Base-by-base conservation (phyloP, 2,797 vertebrate genomes). In the Glyptemys insculpta region DNA sequence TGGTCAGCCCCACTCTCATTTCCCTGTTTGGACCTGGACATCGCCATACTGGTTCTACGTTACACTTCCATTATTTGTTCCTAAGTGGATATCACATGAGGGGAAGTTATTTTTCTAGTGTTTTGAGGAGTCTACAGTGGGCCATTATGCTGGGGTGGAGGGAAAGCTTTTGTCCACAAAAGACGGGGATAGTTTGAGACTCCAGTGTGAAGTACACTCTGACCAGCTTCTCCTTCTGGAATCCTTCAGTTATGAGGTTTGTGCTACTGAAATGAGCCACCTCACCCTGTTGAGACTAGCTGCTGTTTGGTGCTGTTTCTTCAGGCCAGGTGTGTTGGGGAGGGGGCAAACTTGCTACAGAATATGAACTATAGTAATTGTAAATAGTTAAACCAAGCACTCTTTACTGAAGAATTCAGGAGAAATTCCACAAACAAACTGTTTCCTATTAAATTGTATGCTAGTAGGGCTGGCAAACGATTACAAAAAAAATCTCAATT, bases 341-440 rank as follows among this genome's bases (percentile, higher is more conserved):
- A 31, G 31, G 12, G 31, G 59, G 14, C 31, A 18, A 31, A 62
- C 31, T 34, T 62, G 59, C 59, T 62, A 31, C 31, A 62, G 59
- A 31, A 34, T 62, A 62, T 62, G 15, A 34, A 62, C 31, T 34
- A 62, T 34, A 62, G 34, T 62, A 62, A 34, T 16, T 34, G 31
- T 62, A 62, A 62, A 62, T 62, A 62, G 31, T 62, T 34, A 62
- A 62, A 65, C 52, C 50, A 57, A 83, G 83, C 83, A 93, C n/a
- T 83, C 72, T 92, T 12, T 4, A 34, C 59, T 49, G 89, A 96
- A 94, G 41, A 90, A 92, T 78, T 89, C 79, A 52, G 68, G 59
- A 88, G 83, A 84, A 68, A 81, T 62, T 21, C 18, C 81, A 57
- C 85, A 44, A 52, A 87, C 81, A 16, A 62, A 62, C 14, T 34